Percentiles rank a stretch among this genome's conserved stretches.
These are phyloP conservation scores for Apoda limacodes DNA, from an alignment of 2,888 invertebrate genomes.

Conservation along the genomic window DNA sequence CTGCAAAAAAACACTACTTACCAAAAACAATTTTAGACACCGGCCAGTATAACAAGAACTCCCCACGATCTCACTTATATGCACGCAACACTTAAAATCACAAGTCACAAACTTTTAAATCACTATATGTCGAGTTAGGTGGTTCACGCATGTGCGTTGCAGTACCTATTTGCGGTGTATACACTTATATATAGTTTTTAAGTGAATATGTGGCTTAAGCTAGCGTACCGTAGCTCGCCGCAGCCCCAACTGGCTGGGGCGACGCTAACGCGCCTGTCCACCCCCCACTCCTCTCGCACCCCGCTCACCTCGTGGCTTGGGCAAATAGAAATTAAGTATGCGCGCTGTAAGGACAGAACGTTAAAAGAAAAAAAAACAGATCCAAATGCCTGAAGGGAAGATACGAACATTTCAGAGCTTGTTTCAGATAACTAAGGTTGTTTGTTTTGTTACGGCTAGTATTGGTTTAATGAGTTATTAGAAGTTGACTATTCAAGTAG, in stretches of 20 bases:
- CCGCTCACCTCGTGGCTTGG: slow-evolving; percentile 54
- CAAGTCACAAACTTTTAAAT: slow-evolving; percentile 54
- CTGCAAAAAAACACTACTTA: too few species aligned
- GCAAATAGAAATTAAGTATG: slow-evolving; percentile 68
- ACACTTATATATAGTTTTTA: too few species aligned
- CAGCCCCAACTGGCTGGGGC: slow-evolving; percentile 66
- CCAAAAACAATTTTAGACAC: slow-evolving; percentile 4
- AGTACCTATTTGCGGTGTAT: slow-evolving; percentile 46
- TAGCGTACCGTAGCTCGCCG: slow-evolving; percentile 38
- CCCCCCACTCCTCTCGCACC: slow-evolving; percentile 32
- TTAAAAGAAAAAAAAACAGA: slow-evolving; percentile 43
- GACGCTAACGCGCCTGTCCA: slow-evolving; percentile 62
- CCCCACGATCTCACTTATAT: slow-evolving; percentile 34
- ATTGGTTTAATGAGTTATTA: too few species aligned
- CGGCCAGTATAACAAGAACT: slow-evolving; percentile 25
- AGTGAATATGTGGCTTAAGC: too few species aligned
- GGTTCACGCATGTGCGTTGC: slow-evolving; percentile 40
- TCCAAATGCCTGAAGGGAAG: slow-evolving; percentile 38
- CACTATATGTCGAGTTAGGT: too few species aligned
- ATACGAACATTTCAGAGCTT: slow-evolving; percentile 21
- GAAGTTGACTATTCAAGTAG: too few species aligned
- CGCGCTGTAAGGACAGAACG: slow-evolving; percentile 57
- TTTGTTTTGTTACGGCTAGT: too few species aligned
- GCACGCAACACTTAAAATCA: slow-evolving; percentile 38
- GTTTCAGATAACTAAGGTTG: too few species aligned